Conservation (phyloP, 2,888 invertebrate species). For the Ornithoptera alexandrae region DNA sequence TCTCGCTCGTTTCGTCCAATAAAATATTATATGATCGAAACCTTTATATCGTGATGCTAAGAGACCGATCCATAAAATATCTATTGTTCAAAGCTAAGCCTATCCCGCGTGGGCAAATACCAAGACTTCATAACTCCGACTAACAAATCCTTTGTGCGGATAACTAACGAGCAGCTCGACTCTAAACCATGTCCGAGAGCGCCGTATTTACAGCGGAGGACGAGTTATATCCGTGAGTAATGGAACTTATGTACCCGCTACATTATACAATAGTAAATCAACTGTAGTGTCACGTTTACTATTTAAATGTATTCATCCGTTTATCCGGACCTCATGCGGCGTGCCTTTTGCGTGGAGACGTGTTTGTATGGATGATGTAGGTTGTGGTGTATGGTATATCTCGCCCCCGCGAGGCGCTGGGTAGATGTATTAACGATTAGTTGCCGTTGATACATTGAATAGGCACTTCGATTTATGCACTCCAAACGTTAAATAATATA, state of each 20-base stretch:
- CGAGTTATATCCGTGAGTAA: slow-evolving; percentile 74
- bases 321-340: slow-evolving; percentile 74
- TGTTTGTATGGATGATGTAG: slow-evolving; percentile 72
- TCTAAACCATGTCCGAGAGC: slow-evolving; percentile 69
- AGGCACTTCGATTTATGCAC: background rate
- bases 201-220: slow-evolving; percentile 69
- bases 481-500: background rate
- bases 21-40: too few relatives aligned
- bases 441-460: slow-evolving; percentile 16
- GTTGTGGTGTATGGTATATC: slow-evolving; percentile 66
- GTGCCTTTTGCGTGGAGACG: slow-evolving; percentile 65
- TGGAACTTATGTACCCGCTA: slow-evolving; percentile 69
- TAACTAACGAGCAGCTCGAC: slow-evolving; percentile 60
- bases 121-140: slow-evolving; percentile 70
- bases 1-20: too few relatives aligned
- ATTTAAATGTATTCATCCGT: slow-evolving; percentile 79
- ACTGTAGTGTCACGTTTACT: slow-evolving; percentile 73
- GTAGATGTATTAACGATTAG: slow-evolving; percentile 25
- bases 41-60: background rate
- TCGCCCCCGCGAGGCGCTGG: slow-evolving; percentile 18
- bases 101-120: slow-evolving; percentile 62
- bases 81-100: slow-evolving; percentile 37
- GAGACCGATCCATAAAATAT: slow-evolving; percentile 3
- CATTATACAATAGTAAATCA: slow-evolving; percentile 75
- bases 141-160: slow-evolving; percentile 76